These are phyloP conservation scores for Nematostella vectensis DNA, from an alignment of 92 coral and sea anemone species.

Conservation along the genomic window DNA sequence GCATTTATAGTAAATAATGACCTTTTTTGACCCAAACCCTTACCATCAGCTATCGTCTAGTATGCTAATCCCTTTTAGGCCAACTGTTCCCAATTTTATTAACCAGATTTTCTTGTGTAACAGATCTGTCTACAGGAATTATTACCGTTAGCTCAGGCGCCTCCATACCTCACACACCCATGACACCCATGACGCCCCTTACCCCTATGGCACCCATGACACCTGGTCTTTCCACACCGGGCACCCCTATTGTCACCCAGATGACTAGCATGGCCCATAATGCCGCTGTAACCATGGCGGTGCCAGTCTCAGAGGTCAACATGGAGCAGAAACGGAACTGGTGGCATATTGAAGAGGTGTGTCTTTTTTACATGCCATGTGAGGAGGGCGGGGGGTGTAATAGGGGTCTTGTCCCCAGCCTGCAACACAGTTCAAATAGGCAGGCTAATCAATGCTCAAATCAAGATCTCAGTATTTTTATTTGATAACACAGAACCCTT, in stretches of 20 bases:
- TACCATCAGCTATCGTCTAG: too few species aligned
- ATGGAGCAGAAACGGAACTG: slow-evolving; percentile 77
- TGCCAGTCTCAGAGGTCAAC: slow-evolving; percentile 27
- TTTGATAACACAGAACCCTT: too few species aligned
- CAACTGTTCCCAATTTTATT: too few species aligned
- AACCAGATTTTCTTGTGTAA: too few species aligned
- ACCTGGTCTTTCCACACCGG: slow-evolving; percentile 38
- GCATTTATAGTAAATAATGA: too few species aligned
- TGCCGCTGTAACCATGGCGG: slow-evolving; percentile 9
- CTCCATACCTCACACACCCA: slow-evolving; percentile 54
- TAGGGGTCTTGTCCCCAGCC: too few species aligned
- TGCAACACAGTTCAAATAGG: too few species aligned
- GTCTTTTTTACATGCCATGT: not conserved
- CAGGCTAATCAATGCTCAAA: too few species aligned
- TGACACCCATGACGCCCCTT: slow-evolving; percentile 55
- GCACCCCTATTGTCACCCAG: slow-evolving; percentile 40
- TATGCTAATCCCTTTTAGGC: too few species aligned
- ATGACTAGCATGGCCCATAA: slow-evolving; percentile 20
- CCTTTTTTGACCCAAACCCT: too few species aligned
- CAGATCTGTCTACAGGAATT: slow-evolving; percentile 40
- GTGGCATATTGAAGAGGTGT: slow-evolving; percentile 99
- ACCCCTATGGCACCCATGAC: slow-evolving; percentile 69
- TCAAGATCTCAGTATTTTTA: too few species aligned
- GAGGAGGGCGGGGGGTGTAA: too few species aligned
- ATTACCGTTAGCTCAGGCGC: slow-evolving; percentile 44